Conservation (phyloP, 2,797 vertebrate species). For the Sparidentex hasta region DNA sequence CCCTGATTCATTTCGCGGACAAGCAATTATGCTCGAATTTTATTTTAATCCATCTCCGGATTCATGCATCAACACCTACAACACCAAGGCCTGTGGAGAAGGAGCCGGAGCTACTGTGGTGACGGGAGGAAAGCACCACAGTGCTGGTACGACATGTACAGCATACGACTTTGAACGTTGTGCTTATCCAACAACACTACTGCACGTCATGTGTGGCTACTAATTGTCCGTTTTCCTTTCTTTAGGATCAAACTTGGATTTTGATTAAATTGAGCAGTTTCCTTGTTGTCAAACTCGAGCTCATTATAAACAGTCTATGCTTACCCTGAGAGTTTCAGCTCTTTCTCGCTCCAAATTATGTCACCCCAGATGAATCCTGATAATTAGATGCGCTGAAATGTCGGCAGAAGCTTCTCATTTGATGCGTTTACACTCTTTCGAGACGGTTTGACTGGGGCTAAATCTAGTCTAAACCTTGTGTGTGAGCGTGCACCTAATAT, state of each 20-base stretch:
- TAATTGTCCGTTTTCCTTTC: conserved; percentile 11
- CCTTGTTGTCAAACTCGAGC: conserved; percentile 4
- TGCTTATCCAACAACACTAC: not conserved
- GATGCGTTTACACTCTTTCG: conserved; percentile 6
- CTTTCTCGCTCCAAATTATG: conserved; percentile 37
- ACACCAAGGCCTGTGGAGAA: not conserved
- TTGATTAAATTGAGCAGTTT: not conserved
- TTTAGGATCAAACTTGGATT: conserved; percentile 1
- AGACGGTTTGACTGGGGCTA: conserved; percentile 37
- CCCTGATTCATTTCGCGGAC: conserved; percentile 66
- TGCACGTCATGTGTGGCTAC: not conserved
- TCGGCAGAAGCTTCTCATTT: conserved; percentile 38
- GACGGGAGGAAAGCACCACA: not conserved
- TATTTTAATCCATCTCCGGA: conserved; percentile 70
- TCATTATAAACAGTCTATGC: conserved; percentile 11
- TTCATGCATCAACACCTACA: conserved; percentile 53
- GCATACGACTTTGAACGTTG: not conserved
- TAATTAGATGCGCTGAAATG: conserved; percentile 55
- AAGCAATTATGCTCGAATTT: conserved; percentile 65
- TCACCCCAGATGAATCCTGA: conserved; percentile 50
- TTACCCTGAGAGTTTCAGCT: conserved; percentile 10
- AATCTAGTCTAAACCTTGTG: conserved; percentile 56
- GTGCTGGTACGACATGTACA: not conserved
- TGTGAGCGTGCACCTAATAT: conserved; percentile 64
- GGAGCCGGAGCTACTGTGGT: not conserved